phyloP scores from a whole-genome alignment of 2,888 invertebrate genomes.

The Scaptomyza polygonia region DNA sequence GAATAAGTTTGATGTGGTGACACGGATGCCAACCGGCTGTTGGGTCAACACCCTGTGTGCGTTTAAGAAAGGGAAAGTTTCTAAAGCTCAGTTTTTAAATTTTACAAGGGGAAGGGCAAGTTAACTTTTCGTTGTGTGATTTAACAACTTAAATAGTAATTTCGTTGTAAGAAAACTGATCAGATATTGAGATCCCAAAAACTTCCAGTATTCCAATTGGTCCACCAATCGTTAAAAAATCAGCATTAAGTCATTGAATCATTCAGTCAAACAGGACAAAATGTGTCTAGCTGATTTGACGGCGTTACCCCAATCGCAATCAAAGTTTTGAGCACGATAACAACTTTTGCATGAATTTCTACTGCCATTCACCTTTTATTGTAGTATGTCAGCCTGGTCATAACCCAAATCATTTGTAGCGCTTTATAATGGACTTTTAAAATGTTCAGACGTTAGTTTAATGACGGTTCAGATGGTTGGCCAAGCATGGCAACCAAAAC shows the following conservation, averaged over 20 bases:
- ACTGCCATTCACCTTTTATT: slow-evolving; percentile 43
- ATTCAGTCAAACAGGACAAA: background rate
- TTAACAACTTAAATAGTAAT: too few species aligned
- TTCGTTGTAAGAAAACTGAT: too few species aligned
- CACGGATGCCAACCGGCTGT: slow-evolving; percentile 28
- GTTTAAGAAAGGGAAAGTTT: background rate
- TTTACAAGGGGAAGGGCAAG: background rate
- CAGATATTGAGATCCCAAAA: too few species aligned
- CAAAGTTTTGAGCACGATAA: slow-evolving; percentile 38
- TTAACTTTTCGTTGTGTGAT: too few species aligned
- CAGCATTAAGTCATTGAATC: background rate
- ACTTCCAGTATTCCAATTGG: background rate
- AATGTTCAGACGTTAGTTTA: slow-evolving; percentile 57
- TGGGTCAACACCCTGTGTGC: slow-evolving; percentile 2
- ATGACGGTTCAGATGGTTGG: slow-evolving; percentile 18
- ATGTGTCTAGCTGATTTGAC: background rate
- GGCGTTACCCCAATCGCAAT: slow-evolving; percentile 16
- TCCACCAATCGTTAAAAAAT: background rate
- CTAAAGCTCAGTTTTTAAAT: background rate
- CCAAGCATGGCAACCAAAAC: slow-evolving; percentile 47
- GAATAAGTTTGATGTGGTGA: slow-evolving; percentile 57
- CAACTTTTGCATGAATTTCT: slow-evolving; percentile 4
- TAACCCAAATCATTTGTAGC: slow-evolving; percentile 38
- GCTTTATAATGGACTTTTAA: slow-evolving; percentile 55
- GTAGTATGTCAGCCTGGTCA: background rate